These are phyloP conservation scores for Melospiza georgiana DNA, from an alignment of 2,113 vertebrate species.

Conservation along the genomic window DNA sequence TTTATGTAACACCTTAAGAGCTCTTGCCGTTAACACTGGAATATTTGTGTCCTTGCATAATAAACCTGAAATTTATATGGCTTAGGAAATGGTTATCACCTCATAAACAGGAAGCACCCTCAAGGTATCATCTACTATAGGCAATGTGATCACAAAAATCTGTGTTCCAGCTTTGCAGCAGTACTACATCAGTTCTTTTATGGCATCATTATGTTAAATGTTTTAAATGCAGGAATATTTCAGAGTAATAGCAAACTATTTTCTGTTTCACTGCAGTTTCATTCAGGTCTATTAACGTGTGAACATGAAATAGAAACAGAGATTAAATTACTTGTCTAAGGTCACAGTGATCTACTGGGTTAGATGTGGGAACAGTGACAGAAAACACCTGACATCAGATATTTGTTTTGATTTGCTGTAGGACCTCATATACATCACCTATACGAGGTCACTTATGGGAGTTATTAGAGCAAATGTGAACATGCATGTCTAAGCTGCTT, in stretches of 20 bases:
- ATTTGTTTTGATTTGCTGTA: background rate
- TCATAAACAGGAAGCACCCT: constrained; percentile 61
- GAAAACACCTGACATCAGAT: background rate
- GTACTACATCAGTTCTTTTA: constrained; percentile 52
- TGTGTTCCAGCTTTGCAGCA: constrained; percentile 22
- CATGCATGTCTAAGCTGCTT: background rate
- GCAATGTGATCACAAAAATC: constrained; percentile 37
- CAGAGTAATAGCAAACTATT: constrained; percentile 55
- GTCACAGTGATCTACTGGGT: background rate
- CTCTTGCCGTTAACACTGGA: background rate
- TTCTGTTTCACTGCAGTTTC: constrained; percentile 47
- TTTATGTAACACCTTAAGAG: background rate
- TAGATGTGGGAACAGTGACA: background rate
- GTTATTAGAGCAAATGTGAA: background rate
- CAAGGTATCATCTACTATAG: constrained; percentile 58
- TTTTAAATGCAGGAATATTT: constrained; percentile 57
- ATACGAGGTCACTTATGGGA: accelerated
- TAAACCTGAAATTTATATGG: constrained; percentile 39
- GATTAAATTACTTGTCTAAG: background rate
- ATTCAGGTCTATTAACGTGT: background rate
- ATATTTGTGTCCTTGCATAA: constrained; percentile 37
- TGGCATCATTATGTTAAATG: constrained; percentile 53
- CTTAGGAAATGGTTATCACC: constrained; percentile 56
- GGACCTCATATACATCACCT: background rate
- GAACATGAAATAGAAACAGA: constrained; percentile 8